These are phyloP conservation scores for Plagodis dolabraria DNA, from an alignment of 2,888 invertebrate genomes.

Conservation along the genomic window DNA sequence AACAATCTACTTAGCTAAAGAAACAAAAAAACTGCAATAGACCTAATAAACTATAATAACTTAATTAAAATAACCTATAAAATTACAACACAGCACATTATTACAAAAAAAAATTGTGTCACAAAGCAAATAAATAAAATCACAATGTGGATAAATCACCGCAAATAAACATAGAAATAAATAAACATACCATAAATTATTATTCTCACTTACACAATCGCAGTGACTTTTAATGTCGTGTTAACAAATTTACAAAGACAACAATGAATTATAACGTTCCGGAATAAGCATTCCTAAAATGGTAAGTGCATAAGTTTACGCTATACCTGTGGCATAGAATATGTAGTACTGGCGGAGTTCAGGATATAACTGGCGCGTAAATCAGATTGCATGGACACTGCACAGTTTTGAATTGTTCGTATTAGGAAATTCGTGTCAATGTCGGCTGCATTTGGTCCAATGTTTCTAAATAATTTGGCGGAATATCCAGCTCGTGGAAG, in stretches of 20 bases:
- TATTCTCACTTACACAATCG: conserved; percentile 25
- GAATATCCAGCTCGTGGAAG: too few relatives aligned
- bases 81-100: conserved; percentile 14
- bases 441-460: conserved; percentile 27
- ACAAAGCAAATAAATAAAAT: conserved; percentile 21
- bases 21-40: too few relatives aligned
- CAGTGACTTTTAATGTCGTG: conserved; percentile 27
- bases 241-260: conserved; percentile 53
- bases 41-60: not conserved
- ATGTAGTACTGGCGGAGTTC: conserved; percentile 25
- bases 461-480: conserved; percentile 1
- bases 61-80: conserved; percentile 1
- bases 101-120: conserved; percentile 7
- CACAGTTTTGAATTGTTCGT: conserved; percentile 67
- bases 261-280: conserved; percentile 60
- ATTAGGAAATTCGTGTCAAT: conserved; percentile 43
- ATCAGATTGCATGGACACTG: conserved; percentile 77
- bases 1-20: too few relatives aligned
- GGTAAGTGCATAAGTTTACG: conserved; percentile 65
- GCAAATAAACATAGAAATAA: conserved; percentile 28
- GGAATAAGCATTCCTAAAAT: conserved; percentile 77
- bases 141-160: conserved; percentile 26
- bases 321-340: conserved; percentile 44
- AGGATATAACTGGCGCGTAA: conserved; percentile 67
- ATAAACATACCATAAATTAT: conserved; percentile 29